Percentiles rank a stretch among this genome's conserved stretches.
These are phyloP conservation scores for Endomychus coccineus DNA, from an alignment of 2,888 invertebrate species.

Conservation along the genomic window DNA sequence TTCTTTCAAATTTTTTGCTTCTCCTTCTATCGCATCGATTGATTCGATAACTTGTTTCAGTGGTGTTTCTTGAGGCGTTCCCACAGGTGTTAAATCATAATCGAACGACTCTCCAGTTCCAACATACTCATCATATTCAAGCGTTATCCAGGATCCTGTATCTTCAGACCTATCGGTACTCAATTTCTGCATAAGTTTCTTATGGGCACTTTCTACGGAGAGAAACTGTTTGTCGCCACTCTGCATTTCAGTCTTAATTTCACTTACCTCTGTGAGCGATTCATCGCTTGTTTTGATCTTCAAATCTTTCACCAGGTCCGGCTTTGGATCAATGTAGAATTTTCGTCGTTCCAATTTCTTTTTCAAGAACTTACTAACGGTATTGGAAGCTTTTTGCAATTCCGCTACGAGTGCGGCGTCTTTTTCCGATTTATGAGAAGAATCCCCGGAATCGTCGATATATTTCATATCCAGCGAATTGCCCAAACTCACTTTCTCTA, in stretches of 20 bases:
- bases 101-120: constrained; percentile 59
- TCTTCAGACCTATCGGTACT: constrained; percentile 55
- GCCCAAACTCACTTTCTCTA: constrained; percentile 39
- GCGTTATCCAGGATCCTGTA: constrained; percentile 60
- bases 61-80: constrained; percentile 29
- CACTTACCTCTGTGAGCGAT: constrained; percentile 59
- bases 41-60: constrained; percentile 12
- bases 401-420: constrained; percentile 39
- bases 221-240: constrained; percentile 45
- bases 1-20: constrained; percentile 24
- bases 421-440: constrained; percentile 40
- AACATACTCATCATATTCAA: constrained; percentile 61
- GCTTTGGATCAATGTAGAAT: constrained; percentile 38
- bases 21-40: no score
- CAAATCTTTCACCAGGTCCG: constrained; percentile 37
- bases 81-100: constrained; percentile 35
- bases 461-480: constrained; percentile 43
- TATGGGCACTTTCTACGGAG: constrained; percentile 43
- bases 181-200: constrained; percentile 46
- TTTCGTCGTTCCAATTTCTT: constrained; percentile 37
- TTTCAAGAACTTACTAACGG: constrained; percentile 36
- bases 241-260: constrained; percentile 45
- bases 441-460: constrained; percentile 43
- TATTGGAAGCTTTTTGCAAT: constrained; percentile 38
- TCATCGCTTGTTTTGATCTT: constrained; percentile 56